phyloP scores from a whole-genome alignment of 2,113 vertebrate species.

The Helogale parvula region DNA sequence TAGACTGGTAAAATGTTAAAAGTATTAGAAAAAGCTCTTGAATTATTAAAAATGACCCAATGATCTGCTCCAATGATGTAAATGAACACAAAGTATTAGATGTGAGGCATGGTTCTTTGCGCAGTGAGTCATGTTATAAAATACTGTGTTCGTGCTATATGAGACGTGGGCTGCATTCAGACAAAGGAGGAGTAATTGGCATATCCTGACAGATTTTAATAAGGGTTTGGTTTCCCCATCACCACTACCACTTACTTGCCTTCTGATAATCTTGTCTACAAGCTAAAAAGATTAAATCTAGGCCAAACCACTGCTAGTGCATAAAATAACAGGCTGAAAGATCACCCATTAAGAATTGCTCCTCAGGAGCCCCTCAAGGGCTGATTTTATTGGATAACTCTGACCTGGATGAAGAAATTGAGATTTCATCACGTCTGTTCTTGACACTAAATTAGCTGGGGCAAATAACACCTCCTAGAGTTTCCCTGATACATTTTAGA shows the following conservation, averaged over 20 bases:
- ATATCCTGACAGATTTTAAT: constrained; percentile 53
- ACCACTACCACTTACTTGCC: background rate
- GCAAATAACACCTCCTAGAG: constrained; percentile 58
- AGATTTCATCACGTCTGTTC: constrained; percentile 65
- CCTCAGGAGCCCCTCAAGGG: background rate
- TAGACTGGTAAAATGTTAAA: constrained; percentile 3
- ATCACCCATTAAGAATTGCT: constrained; percentile 40
- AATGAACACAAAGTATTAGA: constrained; percentile 39
- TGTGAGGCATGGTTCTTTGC: background rate
- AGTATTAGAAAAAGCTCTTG: constrained; percentile 27
- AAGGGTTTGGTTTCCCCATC: constrained; percentile 44
- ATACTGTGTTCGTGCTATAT: constrained; percentile 24
- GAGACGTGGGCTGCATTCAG: constrained; percentile 48
- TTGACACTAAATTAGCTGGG: constrained; percentile 56
- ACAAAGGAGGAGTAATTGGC: constrained; percentile 27
- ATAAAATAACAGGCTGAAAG: background rate
- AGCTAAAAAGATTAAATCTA: constrained; percentile 53
- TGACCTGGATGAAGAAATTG: constrained; percentile 69
- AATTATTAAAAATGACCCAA: constrained; percentile 35
- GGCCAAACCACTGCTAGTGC: constrained; percentile 16
- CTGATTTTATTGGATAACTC: constrained; percentile 56
- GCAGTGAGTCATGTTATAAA: constrained; percentile 52
- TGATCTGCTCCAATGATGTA: background rate
- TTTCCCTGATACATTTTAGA: constrained; percentile 65
- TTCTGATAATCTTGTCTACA: constrained; percentile 50